These are phyloP conservation scores for Tragelaphus buxtoni DNA, from an alignment of 2,113 vertebrate species.

Conservation along the genomic window DNA sequence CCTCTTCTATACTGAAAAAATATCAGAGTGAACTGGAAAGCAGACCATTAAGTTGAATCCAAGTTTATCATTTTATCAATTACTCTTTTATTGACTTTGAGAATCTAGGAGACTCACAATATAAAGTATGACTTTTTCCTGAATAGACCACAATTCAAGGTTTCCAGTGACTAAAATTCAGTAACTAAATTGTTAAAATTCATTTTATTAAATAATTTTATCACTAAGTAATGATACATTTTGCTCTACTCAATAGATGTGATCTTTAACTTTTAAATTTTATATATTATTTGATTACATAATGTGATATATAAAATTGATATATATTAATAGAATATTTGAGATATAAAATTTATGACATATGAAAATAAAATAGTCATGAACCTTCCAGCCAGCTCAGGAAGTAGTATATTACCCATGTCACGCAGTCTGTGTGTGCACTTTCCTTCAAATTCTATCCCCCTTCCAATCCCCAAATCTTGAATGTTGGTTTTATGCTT, in stretches of 20 bases:
- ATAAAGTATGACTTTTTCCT: background rate
- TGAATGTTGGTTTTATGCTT: background rate
- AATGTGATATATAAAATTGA: background rate
- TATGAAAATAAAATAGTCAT: background rate
- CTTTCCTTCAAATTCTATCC: background rate
- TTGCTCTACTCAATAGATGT: background rate
- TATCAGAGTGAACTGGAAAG: background rate
- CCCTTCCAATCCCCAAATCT: background rate
- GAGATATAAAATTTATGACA: background rate
- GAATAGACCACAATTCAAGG: background rate
- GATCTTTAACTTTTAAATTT: background rate
- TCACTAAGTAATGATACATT: background rate
- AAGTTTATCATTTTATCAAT: background rate
- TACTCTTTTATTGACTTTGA: background rate
- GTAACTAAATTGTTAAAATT: background rate
- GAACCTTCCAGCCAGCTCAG: background rate
- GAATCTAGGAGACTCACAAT: background rate
- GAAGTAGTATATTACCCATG: background rate
- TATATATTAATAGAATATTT: background rate
- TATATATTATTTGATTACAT: background rate
- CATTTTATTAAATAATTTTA: background rate
- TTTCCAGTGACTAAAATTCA: background rate
- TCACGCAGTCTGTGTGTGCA: background rate
- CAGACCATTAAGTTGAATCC: background rate
- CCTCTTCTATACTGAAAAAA: background rate